Conservation (phyloP, 1,140 invertebrate species). For the Papilio glaucus region DNA sequence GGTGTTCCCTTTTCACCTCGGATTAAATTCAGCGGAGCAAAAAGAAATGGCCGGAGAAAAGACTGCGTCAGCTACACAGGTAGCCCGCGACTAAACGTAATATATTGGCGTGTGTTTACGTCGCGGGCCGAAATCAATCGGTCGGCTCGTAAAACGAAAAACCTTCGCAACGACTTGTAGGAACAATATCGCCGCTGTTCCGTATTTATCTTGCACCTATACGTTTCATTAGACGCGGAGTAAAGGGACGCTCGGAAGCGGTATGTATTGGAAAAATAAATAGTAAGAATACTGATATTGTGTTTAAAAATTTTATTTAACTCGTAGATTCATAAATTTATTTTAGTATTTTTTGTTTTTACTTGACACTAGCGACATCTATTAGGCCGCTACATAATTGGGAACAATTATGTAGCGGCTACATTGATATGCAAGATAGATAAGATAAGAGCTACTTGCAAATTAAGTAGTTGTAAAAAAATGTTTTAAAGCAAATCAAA, state of each 20-base stretch:
- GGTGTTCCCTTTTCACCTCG: neutral
- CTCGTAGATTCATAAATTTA: too few relatives aligned
- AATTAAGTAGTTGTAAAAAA: too few relatives aligned
- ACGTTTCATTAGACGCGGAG: conserved; percentile 41
- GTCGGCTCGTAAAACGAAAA: conserved; percentile 44
- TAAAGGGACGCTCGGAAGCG: neutral
- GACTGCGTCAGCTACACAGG: conserved; percentile 37
- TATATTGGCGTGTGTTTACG: conserved; percentile 48
- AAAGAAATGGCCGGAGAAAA: conserved; percentile 38
- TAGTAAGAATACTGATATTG: neutral
- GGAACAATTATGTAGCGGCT: too few relatives aligned
- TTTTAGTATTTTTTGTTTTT: too few relatives aligned
- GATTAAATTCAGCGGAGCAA: conserved; percentile 30
- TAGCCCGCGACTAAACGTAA: conserved; percentile 46
- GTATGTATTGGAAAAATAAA: neutral
- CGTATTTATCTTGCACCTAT: conserved; percentile 40
- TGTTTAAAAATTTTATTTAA: too few relatives aligned
- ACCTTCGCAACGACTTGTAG: conserved; percentile 43
- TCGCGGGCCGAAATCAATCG: conserved; percentile 48
- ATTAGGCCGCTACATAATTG: too few relatives aligned
- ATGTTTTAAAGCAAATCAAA: too few relatives aligned
- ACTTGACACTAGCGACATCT: too few relatives aligned
- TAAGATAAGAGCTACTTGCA: too few relatives aligned
- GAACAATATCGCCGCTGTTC: conserved; percentile 41
- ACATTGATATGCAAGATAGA: too few relatives aligned